These are phyloP conservation scores for Odocoileus virginianus DNA, from an alignment of 2,113 vertebrate genomes.

Conservation along the genomic window DNA sequence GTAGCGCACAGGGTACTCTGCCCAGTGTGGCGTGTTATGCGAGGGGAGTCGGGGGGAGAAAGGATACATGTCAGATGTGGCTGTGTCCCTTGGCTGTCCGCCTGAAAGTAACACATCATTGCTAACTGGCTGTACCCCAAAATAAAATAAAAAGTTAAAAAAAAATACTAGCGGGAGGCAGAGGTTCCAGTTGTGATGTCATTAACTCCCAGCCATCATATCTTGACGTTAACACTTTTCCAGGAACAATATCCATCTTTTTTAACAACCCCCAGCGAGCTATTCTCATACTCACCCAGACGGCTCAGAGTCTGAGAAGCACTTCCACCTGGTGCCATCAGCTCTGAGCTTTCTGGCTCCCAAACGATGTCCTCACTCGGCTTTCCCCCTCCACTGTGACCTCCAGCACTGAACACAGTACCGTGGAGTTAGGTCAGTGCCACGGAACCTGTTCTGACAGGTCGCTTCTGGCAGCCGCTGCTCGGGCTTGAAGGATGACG, in stretches of 20 bases:
- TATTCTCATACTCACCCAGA: background rate
- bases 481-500: no score
- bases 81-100: background rate
- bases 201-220: background rate
- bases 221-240: background rate
- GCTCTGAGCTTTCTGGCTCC: background rate
- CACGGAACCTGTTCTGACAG: background rate
- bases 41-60: background rate
- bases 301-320: background rate
- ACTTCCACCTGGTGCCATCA: background rate
- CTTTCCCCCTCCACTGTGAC: background rate
- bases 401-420: background rate
- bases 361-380: background rate
- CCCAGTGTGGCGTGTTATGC: background rate
- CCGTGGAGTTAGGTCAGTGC: background rate
- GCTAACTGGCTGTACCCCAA: background rate
- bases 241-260: background rate
- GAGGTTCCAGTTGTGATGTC: background rate
- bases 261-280: background rate
- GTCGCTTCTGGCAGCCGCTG: background rate
- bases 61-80: background rate
- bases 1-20: background rate
- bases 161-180: background rate
- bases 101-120: background rate
- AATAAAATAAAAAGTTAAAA: background rate